phyloP scores from a whole-genome alignment of 2,888 invertebrate species.

The Phyllotreta cruciferae region DNA sequence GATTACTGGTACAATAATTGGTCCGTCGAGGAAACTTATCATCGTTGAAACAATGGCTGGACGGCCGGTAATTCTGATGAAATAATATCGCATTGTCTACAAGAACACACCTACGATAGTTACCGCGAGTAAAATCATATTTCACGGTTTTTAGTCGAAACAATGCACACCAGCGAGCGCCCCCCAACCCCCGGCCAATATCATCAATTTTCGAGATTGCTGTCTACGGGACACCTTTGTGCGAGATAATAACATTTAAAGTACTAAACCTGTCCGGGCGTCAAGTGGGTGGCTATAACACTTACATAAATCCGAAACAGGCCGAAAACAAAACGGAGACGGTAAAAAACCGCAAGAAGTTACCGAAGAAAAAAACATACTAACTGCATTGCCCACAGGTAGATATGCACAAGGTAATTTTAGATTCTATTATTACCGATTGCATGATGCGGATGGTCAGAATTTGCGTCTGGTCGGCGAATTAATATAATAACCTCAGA shows the following conservation, averaged over 20 bases:
- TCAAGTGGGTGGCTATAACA: slow-evolving; percentile 32
- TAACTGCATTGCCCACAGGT: slow-evolving; percentile 31
- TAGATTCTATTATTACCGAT: slow-evolving; percentile 35
- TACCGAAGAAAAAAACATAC: slow-evolving; percentile 10
- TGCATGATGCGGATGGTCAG: slow-evolving; percentile 31
- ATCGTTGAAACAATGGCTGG: too few species aligned
- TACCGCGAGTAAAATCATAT: slow-evolving; percentile 5
- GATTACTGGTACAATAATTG: too few species aligned
- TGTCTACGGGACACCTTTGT: slow-evolving; percentile 31
- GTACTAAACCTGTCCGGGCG: slow-evolving; percentile 28
- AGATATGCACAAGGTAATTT: slow-evolving; percentile 32
- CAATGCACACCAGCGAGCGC: slow-evolving; percentile 19
- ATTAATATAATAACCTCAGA: slow-evolving; percentile 33
- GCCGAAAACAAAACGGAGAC: slow-evolving; percentile 19
- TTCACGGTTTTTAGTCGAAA: slow-evolving; percentile 12
- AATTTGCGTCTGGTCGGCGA: slow-evolving; percentile 29
- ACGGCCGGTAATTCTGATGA: too few species aligned
- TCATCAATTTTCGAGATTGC: slow-evolving; percentile 28
- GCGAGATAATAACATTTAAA: slow-evolving; percentile 27
- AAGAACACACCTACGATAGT: slow-evolving; percentile 8
- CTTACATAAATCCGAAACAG: slow-evolving; percentile 25
- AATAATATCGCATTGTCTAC: background rate
- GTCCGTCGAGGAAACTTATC: too few species aligned
- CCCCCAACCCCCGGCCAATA: slow-evolving; percentile 24
- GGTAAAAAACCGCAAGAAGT: slow-evolving; percentile 18